Percentiles rank a stretch among this genome's conserved stretches.
These are phyloP conservation scores for Platycercus adscitus DNA, from an alignment of 2,113 vertebrate genomes.

Conservation along the genomic window DNA sequence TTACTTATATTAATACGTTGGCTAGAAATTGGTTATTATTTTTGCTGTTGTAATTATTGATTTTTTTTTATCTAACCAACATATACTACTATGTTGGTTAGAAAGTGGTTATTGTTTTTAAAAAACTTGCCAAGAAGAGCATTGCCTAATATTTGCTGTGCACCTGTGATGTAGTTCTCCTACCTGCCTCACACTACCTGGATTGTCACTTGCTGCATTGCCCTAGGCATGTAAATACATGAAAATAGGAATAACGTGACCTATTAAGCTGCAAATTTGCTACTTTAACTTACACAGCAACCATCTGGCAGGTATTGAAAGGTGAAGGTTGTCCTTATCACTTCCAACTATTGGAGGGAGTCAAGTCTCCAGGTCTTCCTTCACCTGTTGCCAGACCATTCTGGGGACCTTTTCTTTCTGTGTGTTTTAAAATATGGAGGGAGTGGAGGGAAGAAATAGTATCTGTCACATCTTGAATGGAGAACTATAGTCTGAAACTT, in stretches of 20 bases:
- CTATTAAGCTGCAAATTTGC: not conserved
- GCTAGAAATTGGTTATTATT: not conserved
- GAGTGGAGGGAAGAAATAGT: not conserved
- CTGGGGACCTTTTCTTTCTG: not conserved
- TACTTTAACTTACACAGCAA: not conserved
- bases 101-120: not conserved
- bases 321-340: not conserved
- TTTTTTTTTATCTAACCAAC: not conserved
- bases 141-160: not conserved
- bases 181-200: not conserved
- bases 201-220: not conserved
- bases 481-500: not conserved
- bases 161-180: not conserved
- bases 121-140: not conserved
- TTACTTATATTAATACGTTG: not conserved
- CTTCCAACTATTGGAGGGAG: not conserved
- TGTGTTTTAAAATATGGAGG: not conserved
- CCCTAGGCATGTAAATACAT: not conserved
- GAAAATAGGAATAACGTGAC: not conserved
- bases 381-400: not conserved
- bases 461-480: not conserved
- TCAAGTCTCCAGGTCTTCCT: not conserved
- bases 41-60: not conserved
- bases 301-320: not conserved
- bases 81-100: not conserved